These are phyloP conservation scores for Malurus alboscapulatus DNA, from an alignment of 2,113 vertebrate species.

Conservation along the genomic window DNA sequence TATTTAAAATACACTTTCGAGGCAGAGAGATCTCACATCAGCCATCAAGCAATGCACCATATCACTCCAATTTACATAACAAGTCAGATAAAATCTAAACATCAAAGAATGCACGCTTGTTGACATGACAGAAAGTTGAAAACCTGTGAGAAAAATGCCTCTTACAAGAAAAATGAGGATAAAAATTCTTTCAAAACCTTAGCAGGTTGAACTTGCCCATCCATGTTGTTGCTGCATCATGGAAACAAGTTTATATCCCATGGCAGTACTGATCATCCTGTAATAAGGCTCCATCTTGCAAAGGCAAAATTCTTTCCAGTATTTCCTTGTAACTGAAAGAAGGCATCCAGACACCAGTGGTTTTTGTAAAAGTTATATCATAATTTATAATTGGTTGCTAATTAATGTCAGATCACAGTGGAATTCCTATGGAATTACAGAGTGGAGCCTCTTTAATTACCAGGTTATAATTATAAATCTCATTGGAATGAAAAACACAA, in stretches of 20 bases:
- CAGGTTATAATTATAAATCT: constrained; percentile 70
- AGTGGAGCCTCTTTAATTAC: constrained; percentile 66
- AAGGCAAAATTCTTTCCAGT: background rate
- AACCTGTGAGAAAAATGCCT: constrained; percentile 39
- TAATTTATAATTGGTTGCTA: constrained; percentile 63
- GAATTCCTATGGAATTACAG: constrained; percentile 69
- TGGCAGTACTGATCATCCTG: background rate
- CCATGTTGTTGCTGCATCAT: background rate
- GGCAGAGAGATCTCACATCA: constrained; percentile 23
- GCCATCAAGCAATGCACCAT: constrained; percentile 13
- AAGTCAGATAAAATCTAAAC: constrained; percentile 29
- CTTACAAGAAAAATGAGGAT: constrained; percentile 16
- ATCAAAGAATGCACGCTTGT: constrained; percentile 22
- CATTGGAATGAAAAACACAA: constrained; percentile 63
- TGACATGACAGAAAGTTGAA: constrained; percentile 46
- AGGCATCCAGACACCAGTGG: constrained; percentile 35
- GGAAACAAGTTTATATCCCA: background rate
- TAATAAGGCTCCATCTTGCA: background rate
- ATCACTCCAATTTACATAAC: constrained; percentile 59
- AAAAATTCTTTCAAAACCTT: background rate
- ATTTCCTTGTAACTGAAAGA: constrained; percentile 20
- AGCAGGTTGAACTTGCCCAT: background rate
- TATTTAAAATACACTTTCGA: constrained; percentile 39
- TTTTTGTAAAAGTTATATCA: constrained; percentile 37
- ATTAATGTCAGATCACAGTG: constrained; percentile 69